Base-by-base conservation (phyloP, 92 coral and sea anemone genomes). In the Palythoa caribaeorum region DNA sequence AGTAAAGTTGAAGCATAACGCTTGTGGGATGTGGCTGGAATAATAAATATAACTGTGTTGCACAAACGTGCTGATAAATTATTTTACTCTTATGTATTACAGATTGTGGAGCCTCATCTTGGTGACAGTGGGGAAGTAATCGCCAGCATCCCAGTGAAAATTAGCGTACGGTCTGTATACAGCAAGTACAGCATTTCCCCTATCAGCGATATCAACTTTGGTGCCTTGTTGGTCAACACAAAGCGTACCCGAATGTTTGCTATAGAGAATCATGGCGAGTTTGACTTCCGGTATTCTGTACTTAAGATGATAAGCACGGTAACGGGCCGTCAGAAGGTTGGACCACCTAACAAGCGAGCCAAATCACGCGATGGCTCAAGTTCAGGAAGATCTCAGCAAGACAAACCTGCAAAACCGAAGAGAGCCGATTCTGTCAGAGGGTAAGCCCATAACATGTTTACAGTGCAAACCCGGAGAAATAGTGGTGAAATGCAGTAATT, bases 111-210 rank as follows among this genome's bases (percentile, higher is more conserved):
- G 84, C 99, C 99, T 13, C 99, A 95, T 87, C 94, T 97, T 35
- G 96, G 94, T 51, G 98, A 93, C 10, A 85, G 78, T 10, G 99
- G 99, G 12, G 99, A 97, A 76, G 98, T 97, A 37, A 97, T 97
- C 62, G 99, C 99, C 73, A 97, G 99, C 81, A 97, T 97, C 84
- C 99, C 99, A 6, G 98, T 97, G 79, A 97, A 97, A 90, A 90
- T 97, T 71, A 92, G 96, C 62, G 99, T 94, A 44, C 99, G 99
- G 73, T 94, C 99, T 0, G 99, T 97, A n/a, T 94, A 97, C 94
- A 97, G 99, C 88, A 94, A 91, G 80, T 92, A 92, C 90, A 71
- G 90, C 39, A 93, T 97, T 83, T 94, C 95, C 11, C 99, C 99
- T 7, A 90, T 94, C 72, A 93, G 98, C 65, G 99, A 97, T 79